phyloP scores from a whole-genome alignment of 2,888 invertebrate genomes.

The Thumatha senex region DNA sequence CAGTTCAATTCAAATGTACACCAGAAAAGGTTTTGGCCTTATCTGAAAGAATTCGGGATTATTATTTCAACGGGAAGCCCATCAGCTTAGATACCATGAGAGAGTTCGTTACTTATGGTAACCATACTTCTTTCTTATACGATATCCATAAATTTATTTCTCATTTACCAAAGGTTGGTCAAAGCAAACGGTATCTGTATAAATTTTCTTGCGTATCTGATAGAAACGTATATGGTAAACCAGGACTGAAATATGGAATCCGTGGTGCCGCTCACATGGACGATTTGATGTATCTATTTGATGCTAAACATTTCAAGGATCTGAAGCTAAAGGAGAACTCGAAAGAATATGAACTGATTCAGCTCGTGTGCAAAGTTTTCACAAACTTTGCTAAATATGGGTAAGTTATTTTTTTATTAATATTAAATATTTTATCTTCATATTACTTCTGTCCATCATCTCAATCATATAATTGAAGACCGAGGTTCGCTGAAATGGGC shows the following conservation, averaged over 20 bases:
- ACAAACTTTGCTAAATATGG: slow-evolving; percentile 65
- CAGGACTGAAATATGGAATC: slow-evolving; percentile 45
- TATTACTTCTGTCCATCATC: too few relatives aligned
- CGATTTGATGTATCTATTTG: slow-evolving; percentile 59
- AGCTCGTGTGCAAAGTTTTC: slow-evolving; percentile 51
- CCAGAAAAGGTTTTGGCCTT: slow-evolving; percentile 6
- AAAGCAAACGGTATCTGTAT: slow-evolving; percentile 30
- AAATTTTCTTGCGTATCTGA: slow-evolving; percentile 51
- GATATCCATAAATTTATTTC: slow-evolving; percentile 11
- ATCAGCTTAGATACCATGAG: slow-evolving; percentile 5
- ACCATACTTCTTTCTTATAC: background rate
- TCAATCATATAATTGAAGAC: too few relatives aligned
- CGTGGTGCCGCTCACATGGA: slow-evolving; percentile 56
- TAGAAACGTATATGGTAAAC: slow-evolving; percentile 46
- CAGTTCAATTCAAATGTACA: slow-evolving; percentile 7
- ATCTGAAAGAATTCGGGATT: slow-evolving; percentile 4
- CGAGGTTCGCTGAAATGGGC: too few relatives aligned
- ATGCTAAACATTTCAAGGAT: slow-evolving; percentile 37
- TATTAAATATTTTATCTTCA: too few relatives aligned
- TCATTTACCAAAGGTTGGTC: slow-evolving; percentile 20
- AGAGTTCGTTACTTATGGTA: slow-evolving; percentile 6
- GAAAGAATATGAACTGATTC: slow-evolving; percentile 49
- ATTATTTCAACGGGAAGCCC: slow-evolving; percentile 11
- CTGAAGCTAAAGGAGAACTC: slow-evolving; percentile 44
- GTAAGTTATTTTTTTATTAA: slow-evolving; percentile 37